Evolutionary conservation across 2,797 vertebrate genomes (phyloP).

Genomic region (Lycodopsis pacificus): DNA sequence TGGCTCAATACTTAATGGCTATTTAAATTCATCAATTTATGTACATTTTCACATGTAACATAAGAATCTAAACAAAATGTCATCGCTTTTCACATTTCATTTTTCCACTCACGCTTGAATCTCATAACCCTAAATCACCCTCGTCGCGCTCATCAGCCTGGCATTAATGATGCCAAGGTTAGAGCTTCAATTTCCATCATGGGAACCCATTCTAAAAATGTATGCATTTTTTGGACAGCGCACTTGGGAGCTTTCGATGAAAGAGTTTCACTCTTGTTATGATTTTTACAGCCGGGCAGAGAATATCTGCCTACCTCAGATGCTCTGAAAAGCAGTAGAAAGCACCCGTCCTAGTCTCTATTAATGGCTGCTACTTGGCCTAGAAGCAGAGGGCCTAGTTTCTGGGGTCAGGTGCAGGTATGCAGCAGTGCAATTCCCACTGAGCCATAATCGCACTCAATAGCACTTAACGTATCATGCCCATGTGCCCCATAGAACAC

Average conservation of each 20-base stretch:
- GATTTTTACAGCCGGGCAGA: constrained; percentile 26
- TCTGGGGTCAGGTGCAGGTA: constrained; percentile 80
- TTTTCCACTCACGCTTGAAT: background rate
- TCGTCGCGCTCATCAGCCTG: constrained; percentile 5
- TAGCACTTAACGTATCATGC: constrained; percentile 58
- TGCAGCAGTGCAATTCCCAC: constrained; percentile 78
- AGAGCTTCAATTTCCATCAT: constrained; percentile 15
- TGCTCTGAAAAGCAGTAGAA: constrained; percentile 65
- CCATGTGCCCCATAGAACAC: constrained; percentile 35
- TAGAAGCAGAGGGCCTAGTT: constrained; percentile 84
- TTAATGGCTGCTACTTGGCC: constrained; percentile 82
- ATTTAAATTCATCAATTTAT: background rate
- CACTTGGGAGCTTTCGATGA: constrained; percentile 19
- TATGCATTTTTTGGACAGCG: constrained; percentile 10
- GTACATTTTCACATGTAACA: background rate
- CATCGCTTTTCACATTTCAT: background rate
- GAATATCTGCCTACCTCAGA: constrained; percentile 59
- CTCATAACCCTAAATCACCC: constrained; percentile 20
- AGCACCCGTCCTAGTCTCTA: constrained; percentile 76
- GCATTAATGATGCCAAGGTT: constrained; percentile 14
- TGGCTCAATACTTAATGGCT: background rate
- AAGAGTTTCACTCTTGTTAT: constrained; percentile 33
- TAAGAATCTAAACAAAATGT: background rate
- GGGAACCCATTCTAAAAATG: constrained; percentile 21
- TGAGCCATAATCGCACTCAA: constrained; percentile 72